Evolutionary conservation across 1,140 invertebrate genomes (phyloP).

Genomic region (Sitophilus oryzae): DNA sequence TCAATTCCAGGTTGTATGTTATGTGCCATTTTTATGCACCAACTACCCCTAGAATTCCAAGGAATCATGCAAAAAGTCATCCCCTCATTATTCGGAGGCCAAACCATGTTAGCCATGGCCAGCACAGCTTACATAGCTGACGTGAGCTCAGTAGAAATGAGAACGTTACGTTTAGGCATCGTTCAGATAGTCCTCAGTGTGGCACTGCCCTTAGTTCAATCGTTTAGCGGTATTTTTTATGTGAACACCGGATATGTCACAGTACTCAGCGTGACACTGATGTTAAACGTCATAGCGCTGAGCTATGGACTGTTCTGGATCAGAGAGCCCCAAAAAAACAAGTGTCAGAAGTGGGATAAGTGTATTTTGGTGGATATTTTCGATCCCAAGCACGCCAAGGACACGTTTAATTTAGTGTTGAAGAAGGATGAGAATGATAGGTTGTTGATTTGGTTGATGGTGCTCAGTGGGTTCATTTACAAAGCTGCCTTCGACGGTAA

Average conservation of each 20-base stretch:
- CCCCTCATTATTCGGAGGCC: conserved; percentile 51
- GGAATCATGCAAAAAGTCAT: conserved; percentile 51
- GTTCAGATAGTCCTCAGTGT: conserved; percentile 49
- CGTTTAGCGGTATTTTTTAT: conserved; percentile 38
- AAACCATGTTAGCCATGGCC: conserved; percentile 51
- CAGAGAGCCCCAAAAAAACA: conserved; percentile 31
- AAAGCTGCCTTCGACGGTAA: conserved; percentile 31
- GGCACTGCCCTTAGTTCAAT: conserved; percentile 29
- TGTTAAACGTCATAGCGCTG: conserved; percentile 29
- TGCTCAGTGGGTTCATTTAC: conserved; percentile 31
- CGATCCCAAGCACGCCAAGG: conserved; percentile 35
- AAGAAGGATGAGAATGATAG: conserved; percentile 32
- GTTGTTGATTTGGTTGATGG: conserved; percentile 30
- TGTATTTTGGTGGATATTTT: conserved; percentile 36
- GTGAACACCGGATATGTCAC: conserved; percentile 33
- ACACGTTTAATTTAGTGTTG: conserved; percentile 35
- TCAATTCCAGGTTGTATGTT: conserved; percentile 46
- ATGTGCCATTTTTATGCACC: conserved; percentile 48
- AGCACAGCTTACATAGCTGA: conserved; percentile 55
- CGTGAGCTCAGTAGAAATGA: conserved; percentile 48
- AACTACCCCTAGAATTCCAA: conserved; percentile 49
- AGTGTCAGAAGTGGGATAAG: conserved; percentile 5
- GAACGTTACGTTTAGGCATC: conserved; percentile 51
- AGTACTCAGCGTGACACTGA: conserved; percentile 29
- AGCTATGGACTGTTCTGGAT: conserved; percentile 38